phyloP scores from a whole-genome alignment of 2,797 vertebrate genomes.

The Schizopygopsis pylzovi region DNA sequence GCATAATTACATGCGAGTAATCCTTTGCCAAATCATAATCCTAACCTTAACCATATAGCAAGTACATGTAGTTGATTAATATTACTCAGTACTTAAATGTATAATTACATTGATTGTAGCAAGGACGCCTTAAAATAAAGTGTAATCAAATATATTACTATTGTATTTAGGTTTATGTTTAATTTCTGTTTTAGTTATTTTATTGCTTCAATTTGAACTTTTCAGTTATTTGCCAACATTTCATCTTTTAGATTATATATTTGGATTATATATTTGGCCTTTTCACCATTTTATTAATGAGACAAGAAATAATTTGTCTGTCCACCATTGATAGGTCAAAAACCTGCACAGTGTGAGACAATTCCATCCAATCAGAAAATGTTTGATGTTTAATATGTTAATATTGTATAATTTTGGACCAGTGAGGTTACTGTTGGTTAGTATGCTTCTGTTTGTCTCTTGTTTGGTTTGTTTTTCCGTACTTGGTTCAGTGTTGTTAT shows the following conservation, averaged over 20 bases:
- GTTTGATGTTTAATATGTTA: neutral
- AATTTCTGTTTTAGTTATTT: neutral
- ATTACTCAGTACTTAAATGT: neutral
- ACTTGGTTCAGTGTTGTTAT: neutral
- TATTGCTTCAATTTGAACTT: neutral
- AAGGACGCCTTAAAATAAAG: neutral
- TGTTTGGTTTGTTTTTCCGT: neutral
- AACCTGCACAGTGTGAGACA: neutral
- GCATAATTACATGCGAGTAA: neutral
- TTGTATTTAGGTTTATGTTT: neutral
- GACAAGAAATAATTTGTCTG: neutral
- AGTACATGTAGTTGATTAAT: neutral
- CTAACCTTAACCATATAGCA: neutral
- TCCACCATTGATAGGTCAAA: neutral
- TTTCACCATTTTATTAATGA: neutral
- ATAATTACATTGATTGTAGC: neutral
- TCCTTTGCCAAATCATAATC: neutral
- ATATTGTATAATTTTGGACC: neutral
- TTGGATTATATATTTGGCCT: too few species aligned
- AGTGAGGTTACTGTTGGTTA: neutral
- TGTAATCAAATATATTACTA: neutral
- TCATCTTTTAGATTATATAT: too few species aligned
- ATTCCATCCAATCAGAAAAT: neutral
- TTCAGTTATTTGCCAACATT: neutral
- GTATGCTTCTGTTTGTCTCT: neutral